Conservation (phyloP, 2,888 invertebrate genomes). For the Acanthoscelides obtectus region DNA sequence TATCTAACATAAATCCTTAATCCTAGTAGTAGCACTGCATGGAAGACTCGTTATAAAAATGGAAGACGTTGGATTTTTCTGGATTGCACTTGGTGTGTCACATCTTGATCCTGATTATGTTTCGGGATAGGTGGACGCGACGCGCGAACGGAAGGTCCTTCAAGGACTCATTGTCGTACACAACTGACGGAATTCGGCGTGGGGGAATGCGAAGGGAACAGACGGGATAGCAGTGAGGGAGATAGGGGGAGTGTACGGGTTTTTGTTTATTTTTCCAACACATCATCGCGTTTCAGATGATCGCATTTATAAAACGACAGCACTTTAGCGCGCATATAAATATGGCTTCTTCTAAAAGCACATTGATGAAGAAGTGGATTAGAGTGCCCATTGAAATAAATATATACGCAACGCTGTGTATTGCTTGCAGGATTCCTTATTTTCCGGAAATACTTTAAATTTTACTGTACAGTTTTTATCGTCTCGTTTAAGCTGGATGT, state of each 20-base stretch:
- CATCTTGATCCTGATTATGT: not conserved
- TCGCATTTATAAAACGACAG: too few species aligned
- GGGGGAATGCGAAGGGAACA: not conserved
- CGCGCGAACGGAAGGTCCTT: slow-evolving; percentile 12
- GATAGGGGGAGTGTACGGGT: not conserved
- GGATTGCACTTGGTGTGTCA: slow-evolving; percentile 5
- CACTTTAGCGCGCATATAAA: too few species aligned
- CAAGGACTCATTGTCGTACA: slow-evolving; percentile 16
- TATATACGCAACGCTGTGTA: too few species aligned
- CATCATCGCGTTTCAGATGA: too few species aligned
- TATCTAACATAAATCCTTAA: not conserved
- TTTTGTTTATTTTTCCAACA: too few species aligned
- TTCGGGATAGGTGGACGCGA: not conserved
- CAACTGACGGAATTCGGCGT: slow-evolving; percentile 10
- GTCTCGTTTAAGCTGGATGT: too few species aligned
- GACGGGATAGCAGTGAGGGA: not conserved
- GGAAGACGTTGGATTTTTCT: slow-evolving; percentile 54
- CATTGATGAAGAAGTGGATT: too few species aligned
- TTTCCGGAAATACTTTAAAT: too few species aligned
- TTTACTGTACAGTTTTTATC: too few species aligned
- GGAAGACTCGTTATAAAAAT: slow-evolving; percentile 17
- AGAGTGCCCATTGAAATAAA: too few species aligned
- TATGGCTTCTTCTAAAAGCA: too few species aligned
- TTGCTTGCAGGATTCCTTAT: too few species aligned
- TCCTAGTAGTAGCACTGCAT: not conserved